A percentile compares a stretch with the other conserved stretches of the same genome.
These are phyloP conservation scores for Grantiella picta DNA, from an alignment of 2,113 vertebrate species.

Conservation along the genomic window DNA sequence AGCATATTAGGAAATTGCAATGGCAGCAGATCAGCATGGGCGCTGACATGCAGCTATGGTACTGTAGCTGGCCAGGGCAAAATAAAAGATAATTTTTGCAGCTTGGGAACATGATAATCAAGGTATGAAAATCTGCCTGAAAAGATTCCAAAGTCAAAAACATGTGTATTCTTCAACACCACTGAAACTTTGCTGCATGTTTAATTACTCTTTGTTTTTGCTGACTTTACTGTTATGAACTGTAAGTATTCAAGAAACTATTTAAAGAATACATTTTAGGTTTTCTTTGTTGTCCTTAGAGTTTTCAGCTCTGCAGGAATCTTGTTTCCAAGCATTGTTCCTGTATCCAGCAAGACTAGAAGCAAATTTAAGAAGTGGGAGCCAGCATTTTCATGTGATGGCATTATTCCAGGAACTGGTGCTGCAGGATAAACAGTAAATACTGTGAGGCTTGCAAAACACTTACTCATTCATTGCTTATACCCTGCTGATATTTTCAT, in stretches of 20 bases:
- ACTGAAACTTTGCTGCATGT: not conserved
- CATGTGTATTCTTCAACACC: rapidly evolving
- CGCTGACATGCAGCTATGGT: not conserved
- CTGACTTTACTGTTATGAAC: not conserved
- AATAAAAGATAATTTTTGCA: not conserved
- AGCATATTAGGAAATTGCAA: not conserved
- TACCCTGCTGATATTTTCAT: not conserved
- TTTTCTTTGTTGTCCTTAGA: slow-evolving; percentile 12
- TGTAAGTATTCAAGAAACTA: not conserved
- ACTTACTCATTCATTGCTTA: not conserved
- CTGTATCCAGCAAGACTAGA: not conserved
- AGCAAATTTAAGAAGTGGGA: not conserved
- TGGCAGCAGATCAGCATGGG: not conserved
- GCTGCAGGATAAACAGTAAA: slow-evolving; percentile 41
- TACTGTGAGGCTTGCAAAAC: slow-evolving; percentile 5
- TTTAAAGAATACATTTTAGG: not conserved
- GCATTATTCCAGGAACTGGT: slow-evolving; percentile 30
- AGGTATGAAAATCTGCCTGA: not conserved
- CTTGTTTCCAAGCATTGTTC: slow-evolving; percentile 57
- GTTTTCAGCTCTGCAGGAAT: slow-evolving; percentile 3
- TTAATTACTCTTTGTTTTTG: not conserved
- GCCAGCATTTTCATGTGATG: slow-evolving; percentile 8
- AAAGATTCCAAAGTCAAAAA: not conserved
- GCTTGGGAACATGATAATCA: not conserved
- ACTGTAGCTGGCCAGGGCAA: rapidly evolving